Base-by-base conservation (phyloP, 2,888 invertebrate genomes). In the Teleogryllus oceanicus region DNA sequence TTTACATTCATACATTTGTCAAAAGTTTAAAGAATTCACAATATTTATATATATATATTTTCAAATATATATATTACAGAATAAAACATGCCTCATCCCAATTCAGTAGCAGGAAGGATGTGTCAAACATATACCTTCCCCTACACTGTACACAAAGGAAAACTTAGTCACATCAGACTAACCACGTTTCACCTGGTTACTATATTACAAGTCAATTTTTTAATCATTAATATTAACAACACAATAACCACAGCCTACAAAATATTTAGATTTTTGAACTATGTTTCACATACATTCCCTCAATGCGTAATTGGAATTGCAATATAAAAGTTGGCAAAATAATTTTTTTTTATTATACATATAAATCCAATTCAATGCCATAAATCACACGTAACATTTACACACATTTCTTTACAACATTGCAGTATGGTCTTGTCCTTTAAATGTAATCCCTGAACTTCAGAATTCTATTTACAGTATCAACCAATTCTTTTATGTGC, bases 11-110 rank as follows among this genome's bases (percentile, higher is more conserved):
- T 62, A 62, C 62, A 13, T 62, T 62, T 62, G 16, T 62, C 62
- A 62, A 62, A 62, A 62, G 62, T 62, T 18, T 13, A 62, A 62
- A n/a, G 62, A n/a, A 62, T 62, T 62, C 62, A 62, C 62, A 62
- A 13, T n/a, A 24, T 24, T 24, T 24, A 24, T 24, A 24, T 24
- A 24, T 24, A 18, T 62, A 62, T 62, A 62, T 62, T 62, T n/a
- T 62, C 62, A 62, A 62, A 62, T 62, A 62, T 37, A 37, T 37
- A 37, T 62, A 62, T 62, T 62, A 62, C 62, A 62, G 62, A 62
- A 62, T 62, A 62, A 13, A 62, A 62, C 62, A 37, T 37, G 62
- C n/a, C n/a, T 62, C 62, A 62, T 62, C 62, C n/a, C 62, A 62
- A 13, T 62, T 3, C 13, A 62, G 62, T 62, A 62, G 16, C n/a